Conservation (phyloP, 2,113 vertebrate species). For the Sclerurus mexicanus region DNA sequence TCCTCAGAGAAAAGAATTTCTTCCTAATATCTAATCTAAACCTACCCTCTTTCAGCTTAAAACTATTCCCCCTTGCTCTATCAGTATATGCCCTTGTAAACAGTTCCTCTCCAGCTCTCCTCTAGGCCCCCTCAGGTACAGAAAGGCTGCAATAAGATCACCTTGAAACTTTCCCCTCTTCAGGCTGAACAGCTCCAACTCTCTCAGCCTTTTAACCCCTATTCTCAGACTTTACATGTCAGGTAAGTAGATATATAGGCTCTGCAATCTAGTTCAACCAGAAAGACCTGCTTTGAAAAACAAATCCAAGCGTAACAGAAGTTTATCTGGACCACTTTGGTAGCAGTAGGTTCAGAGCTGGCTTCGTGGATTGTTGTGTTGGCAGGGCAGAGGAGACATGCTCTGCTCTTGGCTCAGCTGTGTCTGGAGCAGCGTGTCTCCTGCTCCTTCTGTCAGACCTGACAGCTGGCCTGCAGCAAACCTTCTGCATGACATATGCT, state of each 20-base stretch:
- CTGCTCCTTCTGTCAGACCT: background rate
- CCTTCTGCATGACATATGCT: background rate
- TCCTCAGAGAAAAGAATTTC: background rate
- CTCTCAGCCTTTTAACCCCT: background rate
- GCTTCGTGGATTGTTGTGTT: rapidly evolving
- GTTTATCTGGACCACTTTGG: background rate
- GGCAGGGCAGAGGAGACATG: rapidly evolving
- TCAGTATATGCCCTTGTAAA: background rate
- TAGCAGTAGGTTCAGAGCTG: background rate
- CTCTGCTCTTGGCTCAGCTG: background rate
- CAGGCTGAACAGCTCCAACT: background rate
- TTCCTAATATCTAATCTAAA: background rate
- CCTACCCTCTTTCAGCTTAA: background rate
- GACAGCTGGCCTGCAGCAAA: background rate
- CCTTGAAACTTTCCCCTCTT: background rate
- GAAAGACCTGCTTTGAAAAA: background rate
- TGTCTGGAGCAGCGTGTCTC: background rate
- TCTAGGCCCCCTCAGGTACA: background rate
- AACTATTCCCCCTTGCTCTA: background rate
- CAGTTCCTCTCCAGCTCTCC: background rate
- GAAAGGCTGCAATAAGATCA: background rate
- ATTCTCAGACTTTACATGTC: background rate
- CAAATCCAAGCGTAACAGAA: background rate
- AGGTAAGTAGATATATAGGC: background rate
- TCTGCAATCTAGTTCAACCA: background rate